phyloP scores from a whole-genome alignment of 2,797 vertebrate genomes.

The Enteromius fasciolatus region DNA sequence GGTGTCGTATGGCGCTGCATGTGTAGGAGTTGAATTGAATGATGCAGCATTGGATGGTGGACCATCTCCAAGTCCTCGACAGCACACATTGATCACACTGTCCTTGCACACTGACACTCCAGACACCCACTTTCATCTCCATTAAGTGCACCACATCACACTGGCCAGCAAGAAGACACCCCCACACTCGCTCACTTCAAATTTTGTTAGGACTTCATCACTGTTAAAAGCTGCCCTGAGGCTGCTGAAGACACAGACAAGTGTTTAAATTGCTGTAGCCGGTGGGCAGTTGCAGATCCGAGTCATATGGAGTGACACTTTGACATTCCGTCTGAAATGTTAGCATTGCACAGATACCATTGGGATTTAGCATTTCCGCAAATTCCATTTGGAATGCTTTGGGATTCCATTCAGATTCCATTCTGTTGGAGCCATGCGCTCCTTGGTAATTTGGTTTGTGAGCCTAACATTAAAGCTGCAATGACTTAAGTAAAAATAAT shows the following conservation, averaged over 20 bases:
- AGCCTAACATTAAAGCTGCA: not conserved
- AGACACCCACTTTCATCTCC: conserved; percentile 36
- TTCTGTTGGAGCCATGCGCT: not conserved
- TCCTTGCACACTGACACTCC: conserved; percentile 66
- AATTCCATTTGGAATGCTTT: conserved; percentile 5
- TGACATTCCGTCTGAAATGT: not conserved
- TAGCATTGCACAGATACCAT: conserved; percentile 12
- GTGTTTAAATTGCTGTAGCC: conserved; percentile 24
- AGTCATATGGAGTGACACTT: conserved; percentile 64
- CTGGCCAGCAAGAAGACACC: conserved; percentile 38
- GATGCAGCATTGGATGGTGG: conserved; percentile 49
- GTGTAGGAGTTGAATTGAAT: conserved; percentile 40
- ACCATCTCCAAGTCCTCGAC: conserved; percentile 49
- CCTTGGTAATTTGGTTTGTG: not conserved
- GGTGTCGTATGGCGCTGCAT: conserved; percentile 9
- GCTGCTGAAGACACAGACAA: conserved; percentile 33
- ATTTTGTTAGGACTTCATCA: conserved; percentile 32
- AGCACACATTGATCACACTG: conserved; percentile 67
- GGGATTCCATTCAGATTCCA: conserved; percentile 27
- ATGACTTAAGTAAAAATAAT: conserved; percentile 6
- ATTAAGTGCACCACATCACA: conserved; percentile 46
- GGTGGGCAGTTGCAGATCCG: conserved; percentile 60
- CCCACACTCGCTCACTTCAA: conserved; percentile 41
- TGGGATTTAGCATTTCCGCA: not conserved
- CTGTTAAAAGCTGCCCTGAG: conserved; percentile 30